Evolutionary conservation across 2,888 invertebrate genomes (phyloP).

Genomic region (Fragum sueziense): DNA sequence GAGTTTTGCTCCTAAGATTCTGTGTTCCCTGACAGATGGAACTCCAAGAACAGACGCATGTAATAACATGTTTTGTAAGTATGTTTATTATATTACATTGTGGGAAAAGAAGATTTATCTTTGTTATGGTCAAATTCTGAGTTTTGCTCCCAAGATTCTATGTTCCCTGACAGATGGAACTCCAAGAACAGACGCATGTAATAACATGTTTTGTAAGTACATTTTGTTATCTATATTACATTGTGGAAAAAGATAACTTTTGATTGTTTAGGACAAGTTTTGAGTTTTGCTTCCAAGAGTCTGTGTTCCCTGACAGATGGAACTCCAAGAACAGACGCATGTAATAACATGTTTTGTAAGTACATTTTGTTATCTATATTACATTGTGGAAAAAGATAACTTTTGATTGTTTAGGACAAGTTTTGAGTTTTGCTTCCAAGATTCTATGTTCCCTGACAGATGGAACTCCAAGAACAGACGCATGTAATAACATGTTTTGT

Average conservation of each 20-base stretch:
- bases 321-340: conserved; percentile 9
- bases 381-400: too few relatives aligned
- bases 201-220: conserved; percentile 53
- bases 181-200: conserved; percentile 16
- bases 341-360: conserved; percentile 55
- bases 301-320: conserved; percentile 33
- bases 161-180: conserved; percentile 30
- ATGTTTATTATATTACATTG: neutral
- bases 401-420: too few relatives aligned
- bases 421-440: conserved; percentile 38
- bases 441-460: conserved; percentile 37
- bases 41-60: conserved; percentile 18
- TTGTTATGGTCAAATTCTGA: conserved; percentile 44
- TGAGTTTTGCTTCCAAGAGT: conserved; percentile 37
- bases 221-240: neutral
- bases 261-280: too few relatives aligned
- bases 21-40: conserved; percentile 33
- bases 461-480: neutral
- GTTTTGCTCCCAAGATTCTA: conserved; percentile 39
- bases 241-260: too few relatives aligned
- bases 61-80: conserved; percentile 54
- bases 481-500: conserved; percentile 52
- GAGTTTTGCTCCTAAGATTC: conserved; percentile 36
- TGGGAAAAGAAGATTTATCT: too few relatives aligned
- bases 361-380: neutral